These are phyloP conservation scores for Peribatodes rhomboidaria DNA, from an alignment of 2,888 invertebrate genomes.

Conservation along the genomic window DNA sequence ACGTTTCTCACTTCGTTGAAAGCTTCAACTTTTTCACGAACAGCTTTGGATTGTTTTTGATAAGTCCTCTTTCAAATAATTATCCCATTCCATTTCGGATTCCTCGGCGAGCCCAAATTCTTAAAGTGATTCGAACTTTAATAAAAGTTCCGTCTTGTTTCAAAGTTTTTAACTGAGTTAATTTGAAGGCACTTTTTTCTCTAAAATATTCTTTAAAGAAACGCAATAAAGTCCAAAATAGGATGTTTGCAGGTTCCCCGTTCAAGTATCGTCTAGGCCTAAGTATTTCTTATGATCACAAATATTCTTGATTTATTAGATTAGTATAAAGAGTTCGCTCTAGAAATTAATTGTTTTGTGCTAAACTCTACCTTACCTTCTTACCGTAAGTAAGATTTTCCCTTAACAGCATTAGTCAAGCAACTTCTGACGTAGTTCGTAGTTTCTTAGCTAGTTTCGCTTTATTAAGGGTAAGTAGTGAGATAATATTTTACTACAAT, in stretches of 20 bases:
- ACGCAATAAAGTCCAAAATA: conserved; percentile 26
- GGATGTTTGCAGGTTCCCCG: not conserved
- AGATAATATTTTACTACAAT: conserved; percentile 12
- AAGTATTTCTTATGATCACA: conserved; percentile 32
- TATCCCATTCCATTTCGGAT: conserved; percentile 47
- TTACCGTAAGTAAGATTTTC: not conserved
- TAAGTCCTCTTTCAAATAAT: conserved; percentile 46
- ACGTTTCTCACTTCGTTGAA: conserved; percentile 7
- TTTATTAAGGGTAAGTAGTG: not conserved
- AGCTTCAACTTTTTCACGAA: conserved; percentile 25
- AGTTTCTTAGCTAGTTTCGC: conserved; percentile 25
- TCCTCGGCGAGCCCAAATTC: conserved; percentile 47
- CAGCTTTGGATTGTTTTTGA: conserved; percentile 39
- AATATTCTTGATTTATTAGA: conserved; percentile 28
- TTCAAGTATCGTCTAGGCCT: conserved; percentile 23
- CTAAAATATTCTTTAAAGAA: conserved; percentile 32
- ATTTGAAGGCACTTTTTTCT: conserved; percentile 20
- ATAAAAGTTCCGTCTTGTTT: conserved; percentile 47
- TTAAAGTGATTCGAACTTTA: conserved; percentile 47
- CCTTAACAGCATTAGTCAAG: not conserved
- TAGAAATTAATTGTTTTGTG: conserved; percentile 1
- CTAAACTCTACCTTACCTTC: conserved; percentile 3
- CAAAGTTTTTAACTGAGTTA: conserved; percentile 50
- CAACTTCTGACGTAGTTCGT: conserved; percentile 15
- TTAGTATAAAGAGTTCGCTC: conserved; percentile 16